Evolutionary conservation across 2,113 vertebrate genomes (phyloP).

Genomic region (Sinocyclocheilus anophthalmus): DNA sequence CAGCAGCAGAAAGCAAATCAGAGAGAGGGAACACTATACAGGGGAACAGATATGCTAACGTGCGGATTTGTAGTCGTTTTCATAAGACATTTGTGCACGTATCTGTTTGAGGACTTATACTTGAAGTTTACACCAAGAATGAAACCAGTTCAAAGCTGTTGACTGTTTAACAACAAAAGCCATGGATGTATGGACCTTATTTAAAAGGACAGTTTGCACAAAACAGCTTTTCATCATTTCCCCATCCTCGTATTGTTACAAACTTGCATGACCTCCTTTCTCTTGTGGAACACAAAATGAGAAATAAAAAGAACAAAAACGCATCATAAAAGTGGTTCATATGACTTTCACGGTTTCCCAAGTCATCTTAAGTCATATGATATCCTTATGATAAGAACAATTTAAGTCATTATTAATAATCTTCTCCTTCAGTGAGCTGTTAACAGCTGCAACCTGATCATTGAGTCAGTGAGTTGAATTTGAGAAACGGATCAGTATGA

Average conservation of each 20-base stretch:
- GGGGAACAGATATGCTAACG: background rate
- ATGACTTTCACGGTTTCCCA: background rate
- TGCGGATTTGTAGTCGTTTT: background rate
- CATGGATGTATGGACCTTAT: background rate
- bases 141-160: constrained; percentile 5
- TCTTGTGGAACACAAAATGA: background rate
- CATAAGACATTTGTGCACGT: background rate
- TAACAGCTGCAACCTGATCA: background rate
- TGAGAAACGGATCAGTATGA: background rate
- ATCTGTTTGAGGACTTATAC: background rate
- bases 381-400: background rate
- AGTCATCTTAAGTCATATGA: background rate
- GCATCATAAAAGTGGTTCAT: background rate
- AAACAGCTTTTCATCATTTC: background rate
- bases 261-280: background rate
- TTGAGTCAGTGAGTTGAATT: background rate
- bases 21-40: background rate
- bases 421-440: background rate
- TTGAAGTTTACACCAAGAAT: background rate
- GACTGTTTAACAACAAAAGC: background rate
- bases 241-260: background rate
- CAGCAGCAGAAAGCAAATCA: constrained; percentile 56
- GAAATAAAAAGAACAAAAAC: background rate
- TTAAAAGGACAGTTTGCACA: background rate
- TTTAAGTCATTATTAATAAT: background rate